A percentile compares a stretch with the other conserved stretches of the same genome.
Conservation (phyloP, 2,113 vertebrate genomes). For the Paradoxurus hermaphroditus region DNA sequence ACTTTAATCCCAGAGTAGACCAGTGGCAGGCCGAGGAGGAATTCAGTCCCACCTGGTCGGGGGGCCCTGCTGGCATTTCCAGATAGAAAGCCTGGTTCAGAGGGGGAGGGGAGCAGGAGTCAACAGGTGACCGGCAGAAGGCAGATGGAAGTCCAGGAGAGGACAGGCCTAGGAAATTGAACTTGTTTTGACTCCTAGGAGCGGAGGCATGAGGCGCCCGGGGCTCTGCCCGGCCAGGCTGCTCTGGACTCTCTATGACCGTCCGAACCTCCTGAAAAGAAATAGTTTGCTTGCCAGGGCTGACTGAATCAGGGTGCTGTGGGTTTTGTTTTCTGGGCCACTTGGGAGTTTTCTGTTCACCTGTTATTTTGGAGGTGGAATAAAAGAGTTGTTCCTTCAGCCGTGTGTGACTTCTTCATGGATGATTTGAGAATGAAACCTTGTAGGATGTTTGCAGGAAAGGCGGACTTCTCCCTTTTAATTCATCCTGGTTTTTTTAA, state of each 20-base stretch:
- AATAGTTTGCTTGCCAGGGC: neutral
- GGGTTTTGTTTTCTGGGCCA: neutral
- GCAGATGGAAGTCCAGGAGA: neutral
- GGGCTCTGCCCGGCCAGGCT: constrained; percentile 31
- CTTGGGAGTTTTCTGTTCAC: neutral
- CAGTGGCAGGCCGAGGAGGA: neutral
- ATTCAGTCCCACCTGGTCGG: neutral
- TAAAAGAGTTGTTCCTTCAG: neutral
- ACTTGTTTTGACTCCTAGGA: neutral
- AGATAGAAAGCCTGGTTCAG: neutral
- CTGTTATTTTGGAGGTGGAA: constrained; percentile 14
- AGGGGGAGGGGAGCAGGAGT: neutral
- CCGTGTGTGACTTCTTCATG: neutral
- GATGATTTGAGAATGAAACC: neutral
- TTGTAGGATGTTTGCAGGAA: neutral
- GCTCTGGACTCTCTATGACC: constrained; percentile 39
- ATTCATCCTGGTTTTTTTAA: neutral
- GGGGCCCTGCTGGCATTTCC: neutral
- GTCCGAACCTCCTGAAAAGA: constrained; percentile 67
- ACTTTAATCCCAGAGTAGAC: neutral
- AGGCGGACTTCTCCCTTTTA: neutral
- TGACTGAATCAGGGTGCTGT: neutral
- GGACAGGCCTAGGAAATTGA: neutral
- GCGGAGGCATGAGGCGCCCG: neutral
- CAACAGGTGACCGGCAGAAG: constrained; percentile 54